These are phyloP conservation scores for Tursiops truncatus DNA, from an alignment of 2,113 vertebrate species.

Conservation along the genomic window DNA sequence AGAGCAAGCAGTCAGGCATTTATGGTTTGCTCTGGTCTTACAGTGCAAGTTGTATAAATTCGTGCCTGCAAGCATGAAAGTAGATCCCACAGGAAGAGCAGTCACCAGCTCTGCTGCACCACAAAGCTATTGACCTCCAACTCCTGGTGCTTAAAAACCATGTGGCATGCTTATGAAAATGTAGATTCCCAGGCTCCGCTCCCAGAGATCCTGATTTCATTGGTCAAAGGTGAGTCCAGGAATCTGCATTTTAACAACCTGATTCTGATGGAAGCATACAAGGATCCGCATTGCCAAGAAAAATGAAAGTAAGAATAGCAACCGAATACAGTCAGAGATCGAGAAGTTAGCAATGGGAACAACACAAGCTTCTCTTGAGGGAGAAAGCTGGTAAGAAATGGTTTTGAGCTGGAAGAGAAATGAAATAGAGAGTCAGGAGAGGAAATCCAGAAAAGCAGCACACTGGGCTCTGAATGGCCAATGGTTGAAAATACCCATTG, in stretches of 20 bases:
- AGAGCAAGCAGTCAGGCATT: background rate
- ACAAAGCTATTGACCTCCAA: background rate
- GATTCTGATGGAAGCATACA: background rate
- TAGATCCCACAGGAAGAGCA: background rate
- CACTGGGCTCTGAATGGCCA: background rate
- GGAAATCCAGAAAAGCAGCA: background rate
- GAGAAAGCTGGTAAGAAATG: background rate
- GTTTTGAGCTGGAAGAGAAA: background rate
- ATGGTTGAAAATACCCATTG: background rate
- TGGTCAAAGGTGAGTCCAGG: background rate
- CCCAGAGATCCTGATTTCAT: background rate
- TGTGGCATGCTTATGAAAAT: background rate
- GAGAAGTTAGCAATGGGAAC: background rate
- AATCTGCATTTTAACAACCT: background rate
- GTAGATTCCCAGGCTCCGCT: too few species aligned
- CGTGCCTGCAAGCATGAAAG: background rate
- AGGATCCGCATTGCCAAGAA: background rate
- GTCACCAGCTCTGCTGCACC: background rate
- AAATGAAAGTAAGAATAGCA: background rate
- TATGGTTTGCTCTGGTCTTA: constrained; percentile 9
- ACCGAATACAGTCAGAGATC: background rate
- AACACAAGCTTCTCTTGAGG: background rate
- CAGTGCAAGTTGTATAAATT: background rate
- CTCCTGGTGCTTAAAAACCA: background rate
- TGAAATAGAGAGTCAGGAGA: background rate